Base-by-base conservation (phyloP, 2,888 invertebrate genomes). In the Nephrotoma flavescens region DNA sequence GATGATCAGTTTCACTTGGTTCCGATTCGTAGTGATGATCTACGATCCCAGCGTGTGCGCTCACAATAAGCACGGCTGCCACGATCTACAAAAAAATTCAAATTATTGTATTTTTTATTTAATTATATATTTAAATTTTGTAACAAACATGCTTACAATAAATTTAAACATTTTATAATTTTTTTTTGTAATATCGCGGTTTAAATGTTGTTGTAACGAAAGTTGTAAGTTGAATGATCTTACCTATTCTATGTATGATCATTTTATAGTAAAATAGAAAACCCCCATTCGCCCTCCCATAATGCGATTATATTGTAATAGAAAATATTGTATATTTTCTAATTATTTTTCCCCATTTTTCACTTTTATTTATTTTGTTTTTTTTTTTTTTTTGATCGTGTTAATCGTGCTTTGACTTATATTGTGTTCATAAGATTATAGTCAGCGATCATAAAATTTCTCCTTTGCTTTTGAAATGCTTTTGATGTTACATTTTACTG, bases 1-100 rank as follows among this genome's bases (percentile, higher is more conserved):
- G 94, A 89, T 93, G 93, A 87, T 91, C 92, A 15, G 91, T 91
- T 87, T 93, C 94, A 5, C 90, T 91, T 86, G 91, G 92, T 87
- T 92, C 92, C 11, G 87, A 87, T 12, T 89, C 89, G 86, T 88
- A 87, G 83, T 88, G 86, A 41, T 88, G 87, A 12, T 88, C 87
- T 85, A 87, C 86, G 42, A 88, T 87, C 0, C 88, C 88, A 52
- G 87, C 88, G 12, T 87, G 11, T 85, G 85, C n/a, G 31, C 9
- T 15, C 6, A 7, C 85, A 15, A 85, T 44, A 85, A 85, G 44
- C 71, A 71, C 71, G 31, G 71, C 31, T 2, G 71, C 31, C 19
- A 71, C 4, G 71, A 31, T 31, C 71, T 71, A 47, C 12, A 4
- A 12, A 47, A 12, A 47, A 57, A 57, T 15, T 57, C n/a, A 15